A percentile compares a stretch with the other conserved stretches of the same genome.
Evolutionary conservation across 2,113 vertebrate genomes (phyloP).

Genomic region (Cochlearius cochlearius): DNA sequence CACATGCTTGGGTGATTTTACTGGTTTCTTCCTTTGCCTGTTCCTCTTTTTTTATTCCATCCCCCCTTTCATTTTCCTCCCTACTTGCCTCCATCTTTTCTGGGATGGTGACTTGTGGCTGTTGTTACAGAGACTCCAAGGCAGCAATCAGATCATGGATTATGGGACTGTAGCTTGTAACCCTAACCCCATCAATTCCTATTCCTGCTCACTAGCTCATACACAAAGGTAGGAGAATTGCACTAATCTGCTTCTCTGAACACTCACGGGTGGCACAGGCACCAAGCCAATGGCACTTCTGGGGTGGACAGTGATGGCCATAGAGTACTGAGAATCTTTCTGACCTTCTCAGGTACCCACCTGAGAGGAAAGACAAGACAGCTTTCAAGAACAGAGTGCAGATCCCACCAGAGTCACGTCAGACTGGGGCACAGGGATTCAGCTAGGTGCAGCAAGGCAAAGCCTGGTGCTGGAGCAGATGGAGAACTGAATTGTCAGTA

Average conservation of each 20-base stretch:
- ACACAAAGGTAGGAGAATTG: conserved; percentile 34
- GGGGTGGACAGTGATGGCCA: neutral
- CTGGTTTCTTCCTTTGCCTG: neutral
- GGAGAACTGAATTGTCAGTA: neutral
- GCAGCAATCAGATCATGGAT: conserved; percentile 22
- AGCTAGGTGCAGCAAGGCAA: neutral
- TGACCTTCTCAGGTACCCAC: neutral
- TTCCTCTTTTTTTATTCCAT: neutral
- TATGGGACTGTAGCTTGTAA: conserved; percentile 28
- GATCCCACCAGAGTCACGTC: neutral
- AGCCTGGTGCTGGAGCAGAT: neutral
- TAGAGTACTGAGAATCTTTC: neutral
- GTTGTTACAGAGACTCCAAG: conserved; percentile 53
- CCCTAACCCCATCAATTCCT: conserved; percentile 5
- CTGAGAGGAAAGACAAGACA: neutral
- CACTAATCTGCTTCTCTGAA: conserved; percentile 2
- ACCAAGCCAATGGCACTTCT: conserved; percentile 20
- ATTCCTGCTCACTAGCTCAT: conserved; percentile 32
- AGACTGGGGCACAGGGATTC: neutral
- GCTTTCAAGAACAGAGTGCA: neutral
- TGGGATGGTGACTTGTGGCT: conserved; percentile 16
- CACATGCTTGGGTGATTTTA: neutral
- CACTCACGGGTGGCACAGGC: neutral
- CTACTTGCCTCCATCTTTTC: neutral
- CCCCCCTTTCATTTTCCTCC: neutral